Evolutionary conservation across 2,797 vertebrate genomes (phyloP).

Genomic region (Gephyroberyx darwinii): DNA sequence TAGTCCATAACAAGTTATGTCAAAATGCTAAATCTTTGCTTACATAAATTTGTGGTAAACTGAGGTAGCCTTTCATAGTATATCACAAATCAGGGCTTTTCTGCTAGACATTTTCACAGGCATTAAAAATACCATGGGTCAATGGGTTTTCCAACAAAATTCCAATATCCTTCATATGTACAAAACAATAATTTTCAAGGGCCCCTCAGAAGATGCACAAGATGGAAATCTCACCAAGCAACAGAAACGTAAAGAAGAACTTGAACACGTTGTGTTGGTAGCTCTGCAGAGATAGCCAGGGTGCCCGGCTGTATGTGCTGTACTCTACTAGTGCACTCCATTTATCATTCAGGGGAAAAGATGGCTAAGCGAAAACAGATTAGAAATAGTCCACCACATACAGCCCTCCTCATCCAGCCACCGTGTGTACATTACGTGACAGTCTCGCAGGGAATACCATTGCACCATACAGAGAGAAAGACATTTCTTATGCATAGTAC

Average conservation of each 20-base stretch:
- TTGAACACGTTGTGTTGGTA: not conserved
- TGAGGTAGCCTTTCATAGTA: conserved; percentile 35
- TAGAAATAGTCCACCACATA: conserved; percentile 16
- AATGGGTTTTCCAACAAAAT: not conserved
- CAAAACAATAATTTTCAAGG: conserved; percentile 11
- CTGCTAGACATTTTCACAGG: not conserved
- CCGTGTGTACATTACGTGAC: conserved; percentile 37
- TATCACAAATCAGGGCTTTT: conserved; percentile 31
- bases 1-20: not conserved
- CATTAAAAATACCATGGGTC: conserved; percentile 1
- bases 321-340: conserved; percentile 1
- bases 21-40: not conserved
- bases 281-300: not conserved
- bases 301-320: not conserved
- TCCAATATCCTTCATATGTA: conserved; percentile 14
- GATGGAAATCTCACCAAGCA: conserved; percentile 14
- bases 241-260: conserved; percentile 9
- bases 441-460: conserved; percentile 55
- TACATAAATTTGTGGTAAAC: conserved; percentile 13
- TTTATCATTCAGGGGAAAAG: conserved; percentile 22
- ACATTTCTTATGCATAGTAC: conserved; percentile 83
- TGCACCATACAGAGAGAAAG: conserved; percentile 68
- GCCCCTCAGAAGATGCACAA: conserved; percentile 1
- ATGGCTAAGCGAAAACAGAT: conserved; percentile 15
- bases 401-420: conserved; percentile 27